Evolutionary conservation across 2,888 invertebrate species (phyloP).

Genomic region (Drosophila nigricruria): DNA sequence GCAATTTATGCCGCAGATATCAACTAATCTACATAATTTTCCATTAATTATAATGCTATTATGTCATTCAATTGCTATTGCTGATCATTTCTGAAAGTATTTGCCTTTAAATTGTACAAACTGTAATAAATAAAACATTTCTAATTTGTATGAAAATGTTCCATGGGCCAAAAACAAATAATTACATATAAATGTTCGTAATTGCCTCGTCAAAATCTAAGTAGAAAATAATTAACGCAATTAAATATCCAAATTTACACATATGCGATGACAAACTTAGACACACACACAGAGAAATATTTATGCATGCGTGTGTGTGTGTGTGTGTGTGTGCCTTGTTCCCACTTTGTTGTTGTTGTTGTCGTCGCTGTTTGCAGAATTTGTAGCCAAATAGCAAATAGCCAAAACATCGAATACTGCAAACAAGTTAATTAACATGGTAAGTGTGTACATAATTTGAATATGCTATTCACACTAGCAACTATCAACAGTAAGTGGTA

Average conservation of each 20-base stretch:
- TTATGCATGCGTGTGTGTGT: background rate
- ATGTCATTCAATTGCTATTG: background rate
- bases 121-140: conserved; percentile 2
- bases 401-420: conserved; percentile 8
- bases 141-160: background rate
- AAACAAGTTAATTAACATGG: conserved; percentile 37
- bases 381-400: conserved; percentile 31
- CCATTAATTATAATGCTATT: background rate
- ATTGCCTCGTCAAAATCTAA: conserved; percentile 24
- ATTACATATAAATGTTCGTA: conserved; percentile 16
- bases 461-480: conserved; percentile 27
- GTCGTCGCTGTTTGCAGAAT: background rate
- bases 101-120: background rate
- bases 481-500: conserved; percentile 7
- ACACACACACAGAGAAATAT: background rate
- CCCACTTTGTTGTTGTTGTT: background rate
- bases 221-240: conserved; percentile 7
- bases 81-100: background rate
- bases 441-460: conserved; percentile 32
- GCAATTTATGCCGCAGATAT: background rate
- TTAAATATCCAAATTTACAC: conserved; percentile 3
- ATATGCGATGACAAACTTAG: background rate
- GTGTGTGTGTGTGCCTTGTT: background rate
- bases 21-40: background rate
- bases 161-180: conserved; percentile 5